Conservation (phyloP, 2,113 vertebrate species). For the Polypterus bichir region DNA sequence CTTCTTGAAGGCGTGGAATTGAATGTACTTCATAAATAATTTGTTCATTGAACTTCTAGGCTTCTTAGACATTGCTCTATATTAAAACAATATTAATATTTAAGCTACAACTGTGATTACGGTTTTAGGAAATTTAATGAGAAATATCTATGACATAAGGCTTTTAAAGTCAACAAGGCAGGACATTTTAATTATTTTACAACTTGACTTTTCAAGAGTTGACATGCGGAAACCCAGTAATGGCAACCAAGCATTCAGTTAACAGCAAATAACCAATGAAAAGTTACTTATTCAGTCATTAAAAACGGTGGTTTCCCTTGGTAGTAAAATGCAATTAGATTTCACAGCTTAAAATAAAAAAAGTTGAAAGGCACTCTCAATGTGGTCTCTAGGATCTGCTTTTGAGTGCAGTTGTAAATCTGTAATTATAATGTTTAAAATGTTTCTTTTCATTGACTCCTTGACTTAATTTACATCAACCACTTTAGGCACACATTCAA, state of each 20-base stretch:
- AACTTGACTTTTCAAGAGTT: not conserved
- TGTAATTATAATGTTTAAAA: not conserved
- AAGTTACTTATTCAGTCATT: constrained; percentile 28
- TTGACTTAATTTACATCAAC: not conserved
- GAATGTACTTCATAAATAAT: no score
- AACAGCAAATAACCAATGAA: constrained; percentile 4
- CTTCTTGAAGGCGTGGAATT: no score
- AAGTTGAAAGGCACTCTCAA: no score
- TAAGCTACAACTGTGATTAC: not conserved
- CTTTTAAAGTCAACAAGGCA: constrained; percentile 17
- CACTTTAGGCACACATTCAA: no score
- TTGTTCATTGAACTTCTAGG: no score
- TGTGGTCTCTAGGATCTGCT: not conserved
- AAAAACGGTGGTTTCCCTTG: constrained; percentile 22
- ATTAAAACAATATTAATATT: no score
- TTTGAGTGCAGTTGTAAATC: not conserved
- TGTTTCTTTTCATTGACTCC: not conserved
- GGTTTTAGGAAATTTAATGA: constrained; percentile 5
- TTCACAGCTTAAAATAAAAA: constrained; percentile 2
- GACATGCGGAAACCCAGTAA: constrained; percentile 14
- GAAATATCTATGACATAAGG: constrained; percentile 13
- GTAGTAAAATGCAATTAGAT: constrained; percentile 26
- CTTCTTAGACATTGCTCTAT: no score
- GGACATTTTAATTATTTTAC: constrained; percentile 18
- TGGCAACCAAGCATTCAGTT: constrained; percentile 27